Evolutionary conservation across 1,140 invertebrate species (phyloP).

Genomic region (Epicauta chinensis): DNA sequence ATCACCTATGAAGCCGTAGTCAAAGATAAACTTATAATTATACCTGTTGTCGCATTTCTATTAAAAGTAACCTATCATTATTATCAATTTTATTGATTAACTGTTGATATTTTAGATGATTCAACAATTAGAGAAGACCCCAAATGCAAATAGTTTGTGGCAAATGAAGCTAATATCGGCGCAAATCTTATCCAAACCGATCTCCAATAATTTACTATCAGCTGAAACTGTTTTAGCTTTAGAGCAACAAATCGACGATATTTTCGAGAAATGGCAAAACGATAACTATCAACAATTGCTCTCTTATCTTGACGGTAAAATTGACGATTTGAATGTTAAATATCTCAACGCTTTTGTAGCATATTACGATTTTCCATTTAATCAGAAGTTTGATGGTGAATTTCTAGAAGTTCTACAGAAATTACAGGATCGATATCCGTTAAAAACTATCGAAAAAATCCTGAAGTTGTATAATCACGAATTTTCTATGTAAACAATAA

Average conservation of each 20-base stretch:
- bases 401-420: slow-evolving; percentile 13
- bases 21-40: slow-evolving; percentile 73
- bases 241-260: slow-evolving; percentile 48
- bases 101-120: slow-evolving; percentile 42
- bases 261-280: slow-evolving; percentile 52
- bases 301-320: slow-evolving; percentile 43
- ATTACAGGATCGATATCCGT: slow-evolving; percentile 6
- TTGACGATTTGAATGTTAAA: slow-evolving; percentile 36
- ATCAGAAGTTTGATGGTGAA: not conserved
- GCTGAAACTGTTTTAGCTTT: slow-evolving; percentile 49
- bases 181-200: slow-evolving; percentile 41
- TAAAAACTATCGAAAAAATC: slow-evolving; percentile 15
- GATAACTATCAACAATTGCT: slow-evolving; percentile 45
- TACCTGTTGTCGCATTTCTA: slow-evolving; percentile 67
- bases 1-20: slow-evolving; percentile 82
- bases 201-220: slow-evolving; percentile 40
- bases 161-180: slow-evolving; percentile 57
- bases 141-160: slow-evolving; percentile 54
- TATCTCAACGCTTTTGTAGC: slow-evolving; percentile 52
- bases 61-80: slow-evolving; percentile 56
- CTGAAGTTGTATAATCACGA: not conserved
- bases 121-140: slow-evolving; percentile 42
- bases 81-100: slow-evolving; percentile 6
- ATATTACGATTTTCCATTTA: slow-evolving; percentile 52
- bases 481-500: no score